A percentile compares a stretch with the other conserved stretches of the same genome.
Conservation (phyloP, 2,888 invertebrate species). For the Tanypteryx hageni region DNA sequence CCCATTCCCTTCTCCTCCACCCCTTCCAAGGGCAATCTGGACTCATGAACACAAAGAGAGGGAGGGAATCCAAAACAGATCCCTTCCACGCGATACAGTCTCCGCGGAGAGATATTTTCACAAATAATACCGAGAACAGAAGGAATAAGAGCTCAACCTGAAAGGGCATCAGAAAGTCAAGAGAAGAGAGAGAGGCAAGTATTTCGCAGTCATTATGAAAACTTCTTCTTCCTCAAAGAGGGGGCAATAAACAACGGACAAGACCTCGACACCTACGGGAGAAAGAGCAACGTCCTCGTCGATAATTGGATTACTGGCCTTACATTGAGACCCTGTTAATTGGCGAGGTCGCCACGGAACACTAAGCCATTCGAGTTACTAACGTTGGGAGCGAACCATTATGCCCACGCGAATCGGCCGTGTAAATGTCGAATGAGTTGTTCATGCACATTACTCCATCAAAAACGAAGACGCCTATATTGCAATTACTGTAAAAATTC, state of each 20-base stretch:
- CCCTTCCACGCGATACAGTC: background rate
- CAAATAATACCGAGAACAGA: background rate
- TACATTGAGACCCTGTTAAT: background rate
- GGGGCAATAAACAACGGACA: background rate
- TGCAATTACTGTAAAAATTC: too few species aligned
- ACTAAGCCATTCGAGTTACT: background rate
- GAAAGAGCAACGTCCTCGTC: background rate
- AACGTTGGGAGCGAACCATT: background rate
- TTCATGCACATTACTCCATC: too few species aligned
- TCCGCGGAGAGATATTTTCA: background rate
- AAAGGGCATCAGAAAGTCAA: background rate
- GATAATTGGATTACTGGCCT: slow-evolving; percentile 13
- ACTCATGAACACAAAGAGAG: background rate
- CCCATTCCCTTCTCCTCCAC: too few species aligned
- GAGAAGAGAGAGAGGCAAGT: background rate
- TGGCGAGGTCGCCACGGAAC: background rate
- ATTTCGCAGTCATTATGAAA: background rate
- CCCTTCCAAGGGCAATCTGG: background rate
- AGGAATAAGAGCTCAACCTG: background rate
- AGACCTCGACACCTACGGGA: background rate
- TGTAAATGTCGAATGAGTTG: too few species aligned
- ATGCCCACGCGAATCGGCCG: too few species aligned
- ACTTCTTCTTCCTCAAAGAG: background rate
- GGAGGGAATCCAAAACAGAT: background rate
- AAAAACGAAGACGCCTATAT: too few species aligned